Percentiles rank a stretch among this genome's conserved stretches.
Evolutionary conservation across 2,797 vertebrate species (phyloP).

Genomic region (Enoplosus armatus): DNA sequence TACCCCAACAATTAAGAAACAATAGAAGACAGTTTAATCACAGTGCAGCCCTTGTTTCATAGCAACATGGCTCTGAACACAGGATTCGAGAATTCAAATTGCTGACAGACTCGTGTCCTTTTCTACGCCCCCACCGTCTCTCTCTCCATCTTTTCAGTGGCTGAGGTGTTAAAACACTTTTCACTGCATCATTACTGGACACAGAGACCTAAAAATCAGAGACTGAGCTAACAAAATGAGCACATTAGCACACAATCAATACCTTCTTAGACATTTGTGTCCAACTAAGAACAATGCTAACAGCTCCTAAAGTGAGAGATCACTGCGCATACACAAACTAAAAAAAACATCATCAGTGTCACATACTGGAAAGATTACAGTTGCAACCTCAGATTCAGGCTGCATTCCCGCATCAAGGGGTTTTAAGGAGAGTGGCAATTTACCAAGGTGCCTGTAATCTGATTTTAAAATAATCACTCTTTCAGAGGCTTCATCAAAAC

Average conservation of each 20-base stretch:
- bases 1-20: slow-evolving; percentile 80
- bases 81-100: slow-evolving; percentile 59
- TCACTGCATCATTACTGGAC: slow-evolving; percentile 49
- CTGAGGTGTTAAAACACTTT: slow-evolving; percentile 53
- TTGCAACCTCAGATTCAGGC: slow-evolving; percentile 16
- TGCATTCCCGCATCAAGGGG: slow-evolving; percentile 11
- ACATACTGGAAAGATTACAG: not conserved
- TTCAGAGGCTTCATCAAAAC: slow-evolving; percentile 50
- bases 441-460: slow-evolving; percentile 5
- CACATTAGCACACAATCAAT: slow-evolving; percentile 22
- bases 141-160: slow-evolving; percentile 50
- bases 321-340: not conserved
- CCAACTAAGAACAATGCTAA: slow-evolving; percentile 30
- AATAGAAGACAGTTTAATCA: slow-evolving; percentile 85
- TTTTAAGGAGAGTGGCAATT: slow-evolving; percentile 26
- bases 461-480: slow-evolving; percentile 25
- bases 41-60: slow-evolving; percentile 82
- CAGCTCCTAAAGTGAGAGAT: not conserved
- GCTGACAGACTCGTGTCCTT: slow-evolving; percentile 75
- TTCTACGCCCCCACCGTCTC: slow-evolving; percentile 56
- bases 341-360: not conserved
- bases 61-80: slow-evolving; percentile 81
- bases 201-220: slow-evolving; percentile 29
- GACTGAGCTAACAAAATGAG: slow-evolving; percentile 9
- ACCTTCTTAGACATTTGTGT: slow-evolving; percentile 9